A percentile compares a stretch with the other conserved stretches of the same genome.
Conservation (phyloP, 2,888 invertebrate species). For the Torymus tubicola region DNA sequence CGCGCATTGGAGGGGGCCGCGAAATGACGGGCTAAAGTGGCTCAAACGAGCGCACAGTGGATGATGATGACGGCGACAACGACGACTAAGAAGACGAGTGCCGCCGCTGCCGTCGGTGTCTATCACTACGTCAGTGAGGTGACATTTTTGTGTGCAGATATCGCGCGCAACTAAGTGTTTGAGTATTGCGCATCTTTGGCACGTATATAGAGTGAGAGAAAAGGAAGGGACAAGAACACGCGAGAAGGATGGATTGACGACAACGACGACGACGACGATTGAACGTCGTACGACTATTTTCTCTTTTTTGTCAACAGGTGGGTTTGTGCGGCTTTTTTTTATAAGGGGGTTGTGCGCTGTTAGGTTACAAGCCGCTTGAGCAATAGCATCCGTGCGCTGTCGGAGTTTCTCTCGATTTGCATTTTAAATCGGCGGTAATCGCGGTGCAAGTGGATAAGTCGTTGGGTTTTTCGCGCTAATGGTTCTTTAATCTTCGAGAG, state of each 20-base stretch:
- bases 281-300: too few species aligned
- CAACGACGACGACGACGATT: too few species aligned
- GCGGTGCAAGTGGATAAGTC: not conserved
- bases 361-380: too few species aligned
- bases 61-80: slow-evolving; percentile 32
- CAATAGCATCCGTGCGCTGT: too few species aligned
- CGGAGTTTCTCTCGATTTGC: not conserved
- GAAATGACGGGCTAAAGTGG: slow-evolving; percentile 61
- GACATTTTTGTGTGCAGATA: slow-evolving; percentile 33
- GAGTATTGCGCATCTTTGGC: not conserved
- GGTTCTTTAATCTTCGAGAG: not conserved
- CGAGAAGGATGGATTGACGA: too few species aligned
- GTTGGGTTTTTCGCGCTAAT: not conserved
- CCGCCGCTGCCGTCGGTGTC: not conserved
- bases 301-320: too few species aligned
- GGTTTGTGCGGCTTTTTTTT: too few species aligned
- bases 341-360: too few species aligned
- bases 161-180: not conserved
- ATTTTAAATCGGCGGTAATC: not conserved
- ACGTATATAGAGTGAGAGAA: too few species aligned
- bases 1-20: too few species aligned
- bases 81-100: slow-evolving; percentile 19
- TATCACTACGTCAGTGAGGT: slow-evolving; percentile 42
- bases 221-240: too few species aligned
- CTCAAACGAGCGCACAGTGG: slow-evolving; percentile 57